Evolutionary conservation across 2,888 invertebrate species (phyloP), one percentile per base, ranked within the genome.

Genomic region (Sisyra nigra): DNA sequence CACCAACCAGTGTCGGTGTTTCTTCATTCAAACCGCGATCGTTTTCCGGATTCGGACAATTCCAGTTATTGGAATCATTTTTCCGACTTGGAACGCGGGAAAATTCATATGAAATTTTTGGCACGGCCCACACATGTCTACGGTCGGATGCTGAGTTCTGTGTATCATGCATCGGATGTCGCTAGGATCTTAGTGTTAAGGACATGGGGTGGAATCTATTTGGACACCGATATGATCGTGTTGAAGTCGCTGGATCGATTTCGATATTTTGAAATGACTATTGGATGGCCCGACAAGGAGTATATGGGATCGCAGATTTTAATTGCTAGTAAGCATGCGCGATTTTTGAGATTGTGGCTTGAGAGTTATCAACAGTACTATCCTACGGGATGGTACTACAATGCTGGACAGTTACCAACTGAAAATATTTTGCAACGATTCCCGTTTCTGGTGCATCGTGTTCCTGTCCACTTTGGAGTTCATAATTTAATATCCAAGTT

Each of bases 401-500:
- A 63, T 51, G 63, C 62, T 8, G 63, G 62, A 4, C 55, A 61
- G 41, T 49, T 54, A 18, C 63, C 63, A 2, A 61, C 62, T 0
- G 49, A 55, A 43, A 51, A 51, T 36, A 55, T 63, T 30, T 51
- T 63, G 6, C 46, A 50, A 42, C 49, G 51, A 15, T 46, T 50
- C 13, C 62, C 62, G 3, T 44, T 53, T 14, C 48, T 63, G 13
- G 57, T 59, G 2, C 59, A 61, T 44, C 51, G 59, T 17, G 61
- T 57, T 7, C 52, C 51, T 11, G 46, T 48, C 19, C 47, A 52
- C 24, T 59, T 62, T 46, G 62, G 62, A 2, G 61, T 62, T 3
- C 57, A 59, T 17, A 55, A 58, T 47, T 48, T 61, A 10, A 47
- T 56, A 14, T 49, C 52, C 8, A 48, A 55, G 37, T 49, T 62